These are phyloP conservation scores for Phragmatobia fuliginosa DNA, from an alignment of 2,888 invertebrate genomes.

Conservation along the genomic window DNA sequence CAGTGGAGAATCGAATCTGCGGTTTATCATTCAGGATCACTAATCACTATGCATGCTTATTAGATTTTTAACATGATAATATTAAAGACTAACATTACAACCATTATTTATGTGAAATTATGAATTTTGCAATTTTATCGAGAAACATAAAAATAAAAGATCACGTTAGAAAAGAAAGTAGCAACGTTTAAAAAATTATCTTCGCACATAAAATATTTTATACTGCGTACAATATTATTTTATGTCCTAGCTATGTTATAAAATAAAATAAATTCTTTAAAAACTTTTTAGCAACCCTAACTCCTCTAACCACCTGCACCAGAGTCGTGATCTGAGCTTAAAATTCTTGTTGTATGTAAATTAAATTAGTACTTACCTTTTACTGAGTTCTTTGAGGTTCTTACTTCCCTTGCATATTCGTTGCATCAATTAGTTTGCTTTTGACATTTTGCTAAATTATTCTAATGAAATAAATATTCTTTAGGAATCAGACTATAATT, in stretches of 20 bases:
- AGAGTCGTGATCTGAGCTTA: slow-evolving; percentile 20
- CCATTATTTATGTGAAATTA: neutral
- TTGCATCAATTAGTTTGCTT: slow-evolving; percentile 25
- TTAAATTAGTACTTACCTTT: slow-evolving; percentile 24
- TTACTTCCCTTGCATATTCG: slow-evolving; percentile 4
- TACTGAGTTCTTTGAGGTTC: slow-evolving; percentile 19
- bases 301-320: slow-evolving; percentile 9
- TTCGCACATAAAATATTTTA: neutral
- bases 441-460: slow-evolving; percentile 3
- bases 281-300: slow-evolving; percentile 17
- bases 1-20: too few relatives aligned
- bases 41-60: too few relatives aligned
- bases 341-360: slow-evolving; percentile 29
- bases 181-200: neutral
- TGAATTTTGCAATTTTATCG: too few relatives aligned
- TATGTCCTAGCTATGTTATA: neutral
- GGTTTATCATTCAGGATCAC: too few relatives aligned
- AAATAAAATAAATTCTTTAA: too few relatives aligned
- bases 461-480: neutral
- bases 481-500: neutral
- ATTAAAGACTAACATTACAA: too few relatives aligned
- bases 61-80: too few relatives aligned
- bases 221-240: neutral
- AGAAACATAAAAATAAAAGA: neutral
- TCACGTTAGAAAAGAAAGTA: neutral